Evolutionary conservation across 2,888 invertebrate species (phyloP).

Genomic region (Uropetala carovei): DNA sequence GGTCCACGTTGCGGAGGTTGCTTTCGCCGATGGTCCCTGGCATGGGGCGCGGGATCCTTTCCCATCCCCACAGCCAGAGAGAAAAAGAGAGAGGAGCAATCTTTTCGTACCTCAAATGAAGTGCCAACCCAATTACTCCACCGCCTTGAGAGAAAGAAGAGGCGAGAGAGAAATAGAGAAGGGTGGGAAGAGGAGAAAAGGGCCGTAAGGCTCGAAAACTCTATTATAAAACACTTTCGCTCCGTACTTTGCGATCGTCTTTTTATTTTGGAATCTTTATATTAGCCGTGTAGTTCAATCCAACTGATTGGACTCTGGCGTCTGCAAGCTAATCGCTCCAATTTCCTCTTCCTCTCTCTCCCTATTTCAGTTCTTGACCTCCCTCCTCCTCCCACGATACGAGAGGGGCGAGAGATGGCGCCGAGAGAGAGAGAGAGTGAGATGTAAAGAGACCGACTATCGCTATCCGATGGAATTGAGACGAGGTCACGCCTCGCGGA

Average conservation of each 20-base stretch:
- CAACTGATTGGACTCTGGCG: slow-evolving; percentile 6
- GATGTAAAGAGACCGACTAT: background rate
- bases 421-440: background rate
- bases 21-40: background rate
- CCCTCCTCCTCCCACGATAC: background rate
- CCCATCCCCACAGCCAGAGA: background rate
- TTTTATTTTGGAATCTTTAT: background rate
- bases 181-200: background rate
- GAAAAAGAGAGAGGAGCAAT: slow-evolving; percentile 9
- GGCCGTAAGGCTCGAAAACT: too few species aligned
- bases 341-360: slow-evolving; percentile 22
- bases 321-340: slow-evolving; percentile 14
- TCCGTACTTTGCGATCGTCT: too few species aligned
- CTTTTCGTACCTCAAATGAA: slow-evolving; percentile 1
- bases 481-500: background rate
- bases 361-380: background rate
- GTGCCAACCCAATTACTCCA: slow-evolving; percentile 12
- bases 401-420: background rate
- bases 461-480: background rate
- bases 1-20: background rate
- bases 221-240: too few species aligned
- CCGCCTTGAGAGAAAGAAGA: background rate
- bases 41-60: background rate
- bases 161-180: background rate
- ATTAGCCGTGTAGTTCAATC: background rate